Base-by-base conservation (phyloP, 2,113 vertebrate genomes). In the Himantopus leucocephalus region DNA sequence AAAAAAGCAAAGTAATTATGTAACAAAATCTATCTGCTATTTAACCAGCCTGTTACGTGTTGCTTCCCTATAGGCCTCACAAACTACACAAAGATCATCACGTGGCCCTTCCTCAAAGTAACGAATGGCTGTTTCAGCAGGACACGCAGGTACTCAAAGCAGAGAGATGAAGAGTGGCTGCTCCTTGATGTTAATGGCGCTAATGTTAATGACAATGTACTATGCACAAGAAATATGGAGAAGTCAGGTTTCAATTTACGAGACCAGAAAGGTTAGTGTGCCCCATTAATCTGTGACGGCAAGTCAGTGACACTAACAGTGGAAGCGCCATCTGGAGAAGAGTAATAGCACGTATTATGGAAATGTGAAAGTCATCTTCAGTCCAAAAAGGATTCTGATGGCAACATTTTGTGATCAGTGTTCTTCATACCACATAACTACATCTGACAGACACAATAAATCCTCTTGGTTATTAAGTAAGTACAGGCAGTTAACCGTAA, bases 341-440 rank as follows among this genome's bases (percentile, higher is more conserved):
- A 66, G 34, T 62, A 63, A 55, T 35, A 55, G 68, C n/a, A 37
- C 2, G 1, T 34, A 24, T 52, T 52, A 43, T 2, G 6, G 71
- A 85, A 88, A 35, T 17, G 58, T 29, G 47, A 85, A 67, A 43
- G 47, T 45, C 56, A 79, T 39, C 75, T 14, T 43, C 41, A 39
- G 56, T 16, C 52, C 2, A 0, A 14, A 70, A 53, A 71, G 56
- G 52, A 68, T 71, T 82, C 83, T 32, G 60, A 59, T 0, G 2
- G 64, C 64, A 72, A 6, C 60, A 13, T 29, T 64, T n/a, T 35
- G 30, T 63, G 64, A 66, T 34, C 39, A 0, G 0, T 48, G 47
- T 13, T 75, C 60, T 72, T 22, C 39, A 21, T 20, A n/a, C 23
- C 53, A 26, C 77, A 64, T 32, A 21, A 1, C 71, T 30, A 6